phyloP scores from a whole-genome alignment of 2,888 invertebrate genomes.

The Eupithecia subumbrata region DNA sequence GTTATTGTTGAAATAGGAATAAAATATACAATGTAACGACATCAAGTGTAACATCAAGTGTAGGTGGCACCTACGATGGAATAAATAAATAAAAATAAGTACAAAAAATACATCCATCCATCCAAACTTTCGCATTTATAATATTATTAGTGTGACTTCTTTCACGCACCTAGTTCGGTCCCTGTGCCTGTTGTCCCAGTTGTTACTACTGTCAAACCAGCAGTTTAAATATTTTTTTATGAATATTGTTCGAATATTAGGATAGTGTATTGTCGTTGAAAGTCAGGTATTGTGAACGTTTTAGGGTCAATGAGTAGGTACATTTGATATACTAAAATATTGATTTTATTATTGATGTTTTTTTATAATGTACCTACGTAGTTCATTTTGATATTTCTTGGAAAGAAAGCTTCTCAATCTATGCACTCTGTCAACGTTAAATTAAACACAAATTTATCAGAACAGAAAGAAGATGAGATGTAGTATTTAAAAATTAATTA shows the following conservation, averaged over 20 bases:
- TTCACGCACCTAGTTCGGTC: conserved; percentile 82
- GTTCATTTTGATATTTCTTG: neutral
- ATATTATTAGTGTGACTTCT: no score
- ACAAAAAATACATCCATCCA: no score
- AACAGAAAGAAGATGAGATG: conserved; percentile 3
- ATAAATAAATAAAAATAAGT: no score
- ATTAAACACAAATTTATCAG: conserved; percentile 1
- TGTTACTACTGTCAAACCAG: conserved; percentile 47
- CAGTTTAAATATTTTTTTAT: conserved; percentile 8
- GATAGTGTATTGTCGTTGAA: neutral
- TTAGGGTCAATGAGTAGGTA: neutral
- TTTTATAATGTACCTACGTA: neutral
- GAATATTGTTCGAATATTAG: neutral
- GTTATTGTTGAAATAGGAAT: no score
- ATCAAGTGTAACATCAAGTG: no score
- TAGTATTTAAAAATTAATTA: conserved; percentile 27
- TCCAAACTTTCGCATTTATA: no score
- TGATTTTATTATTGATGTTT: neutral
- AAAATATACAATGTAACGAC: no score
- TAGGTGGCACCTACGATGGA: no score
- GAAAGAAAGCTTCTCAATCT: neutral
- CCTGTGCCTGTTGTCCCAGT: conserved; percentile 34
- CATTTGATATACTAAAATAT: conserved; percentile 5
- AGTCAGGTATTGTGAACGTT: neutral
- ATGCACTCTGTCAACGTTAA: neutral